Base-by-base conservation (phyloP, 2,888 invertebrate species). In the Ectemnius cavifrons region DNA sequence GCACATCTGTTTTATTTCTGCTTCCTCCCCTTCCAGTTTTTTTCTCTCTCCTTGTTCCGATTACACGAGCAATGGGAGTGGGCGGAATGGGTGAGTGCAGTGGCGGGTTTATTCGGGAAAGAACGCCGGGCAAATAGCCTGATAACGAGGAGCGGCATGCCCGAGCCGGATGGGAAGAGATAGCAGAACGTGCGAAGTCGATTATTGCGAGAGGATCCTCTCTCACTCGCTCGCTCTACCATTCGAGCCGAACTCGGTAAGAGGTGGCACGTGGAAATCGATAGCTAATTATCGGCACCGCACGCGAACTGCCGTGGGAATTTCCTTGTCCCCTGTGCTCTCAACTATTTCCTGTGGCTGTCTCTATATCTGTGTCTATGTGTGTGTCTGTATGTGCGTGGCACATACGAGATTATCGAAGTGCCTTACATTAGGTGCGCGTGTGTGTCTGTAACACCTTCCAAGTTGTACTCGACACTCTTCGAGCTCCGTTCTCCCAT, bases 231-330 rank as follows among this genome's bases (percentile, higher is more conserved):
- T 37, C 37, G 0, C 37, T 37, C 37, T 11, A 2, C 37, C 8
- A 8, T 37, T 52, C 16, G 52, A 52, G 70, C 37, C 11, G 37
- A 37, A 37, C 37, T 6, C 37, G 37, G 11, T 8, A 6, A 11
- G 37, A 11, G 8, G 8, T 8, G 68, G 68, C 69, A 71, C 76
- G 78, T 64, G 73, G 71, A 75, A 75, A 83, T 83, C 83, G 83
- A 83, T 83, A 83, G 73, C 81, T 83, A 83, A 83, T 83, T 83
- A 83, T 79, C 79, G 73, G 71, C 74, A 73, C 78, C 76, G 63
- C 75, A 71, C 74, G 68, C 65, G 67, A 76, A 71, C 68, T 67
- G 57, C 77, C 70, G 65, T 59, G 82, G 73, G 79, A 82, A 82
- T 79, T 79, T 75, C 83, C 77, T 77, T 77, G 75, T 67, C 62